phyloP scores from a whole-genome alignment of 2,113 vertebrate species.

The Onychorhynchus coronatus region DNA sequence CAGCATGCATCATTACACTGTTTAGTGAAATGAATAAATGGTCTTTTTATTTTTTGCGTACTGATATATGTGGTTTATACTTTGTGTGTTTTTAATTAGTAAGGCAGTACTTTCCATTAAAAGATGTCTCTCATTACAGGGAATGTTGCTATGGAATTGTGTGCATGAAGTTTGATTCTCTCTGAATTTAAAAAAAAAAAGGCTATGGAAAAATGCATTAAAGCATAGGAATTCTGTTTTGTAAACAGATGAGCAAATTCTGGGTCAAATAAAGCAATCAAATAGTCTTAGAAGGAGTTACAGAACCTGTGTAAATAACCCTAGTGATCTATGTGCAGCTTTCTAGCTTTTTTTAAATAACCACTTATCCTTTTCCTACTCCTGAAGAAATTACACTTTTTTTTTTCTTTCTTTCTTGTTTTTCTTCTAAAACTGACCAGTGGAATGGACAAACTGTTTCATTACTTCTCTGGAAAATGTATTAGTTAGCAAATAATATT shows the following conservation, averaged over 20 bases:
- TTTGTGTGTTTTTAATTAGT: conserved; percentile 42
- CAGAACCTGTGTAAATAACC: conserved; percentile 12
- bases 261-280: conserved; percentile 52
- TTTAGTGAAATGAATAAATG: conserved; percentile 53
- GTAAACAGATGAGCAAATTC: conserved; percentile 25
- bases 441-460: neutral
- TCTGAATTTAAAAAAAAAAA: conserved; percentile 66
- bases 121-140: conserved; percentile 58
- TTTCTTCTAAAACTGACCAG: neutral
- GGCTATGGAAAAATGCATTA: conserved; percentile 42
- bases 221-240: conserved; percentile 32
- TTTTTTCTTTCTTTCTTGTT: neutral
- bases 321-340: conserved; percentile 4
- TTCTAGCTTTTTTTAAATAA: conserved; percentile 24
- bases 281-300: conserved; percentile 16
- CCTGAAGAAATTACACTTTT: neutral
- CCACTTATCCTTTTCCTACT: neutral
- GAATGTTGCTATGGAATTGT: conserved; percentile 36
- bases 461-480: neutral
- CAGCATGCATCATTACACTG: conserved; percentile 21
- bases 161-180: conserved; percentile 54
- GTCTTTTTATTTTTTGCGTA: neutral
- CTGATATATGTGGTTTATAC: conserved; percentile 10
- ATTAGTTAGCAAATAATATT: neutral
- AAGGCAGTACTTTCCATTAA: conserved; percentile 36